Conservation (phyloP, 2,113 vertebrate genomes). For the Varanus salvator region DNA sequence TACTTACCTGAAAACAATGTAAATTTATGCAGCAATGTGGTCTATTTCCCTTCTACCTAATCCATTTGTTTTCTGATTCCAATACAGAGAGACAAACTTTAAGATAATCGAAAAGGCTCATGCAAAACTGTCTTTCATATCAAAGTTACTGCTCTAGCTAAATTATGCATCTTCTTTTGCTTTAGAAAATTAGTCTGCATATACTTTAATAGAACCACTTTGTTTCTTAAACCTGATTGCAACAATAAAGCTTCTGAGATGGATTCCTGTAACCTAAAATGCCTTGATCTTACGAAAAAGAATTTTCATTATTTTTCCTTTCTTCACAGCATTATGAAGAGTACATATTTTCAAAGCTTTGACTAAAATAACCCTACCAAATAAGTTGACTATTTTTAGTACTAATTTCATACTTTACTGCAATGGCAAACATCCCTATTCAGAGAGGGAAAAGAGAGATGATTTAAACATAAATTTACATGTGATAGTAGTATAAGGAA, state of each 20-base stretch:
- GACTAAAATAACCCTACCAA: conserved; percentile 17
- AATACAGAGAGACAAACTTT: not conserved
- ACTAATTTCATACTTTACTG: not conserved
- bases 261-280: conserved; percentile 15
- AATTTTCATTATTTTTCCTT: conserved; percentile 3
- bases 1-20: not conserved
- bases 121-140: not conserved
- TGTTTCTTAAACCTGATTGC: not conserved
- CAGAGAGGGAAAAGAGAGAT: not conserved
- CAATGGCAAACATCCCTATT: not conserved
- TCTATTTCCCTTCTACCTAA: not conserved
- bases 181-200: conserved; percentile 6
- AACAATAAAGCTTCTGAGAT: not conserved
- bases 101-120: not conserved
- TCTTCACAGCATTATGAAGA: not conserved
- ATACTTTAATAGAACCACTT: not conserved
- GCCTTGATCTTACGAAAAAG: not conserved
- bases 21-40: not conserved
- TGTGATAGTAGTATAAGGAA: not conserved
- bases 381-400: conserved; percentile 3
- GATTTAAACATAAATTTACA: conserved; percentile 10
- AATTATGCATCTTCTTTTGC: not conserved
- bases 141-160: not conserved
- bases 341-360: conserved; percentile 17
- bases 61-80: conserved; percentile 1